A percentile compares a stretch with the other conserved stretches of the same genome.
Conservation (phyloP, 2,888 invertebrate species). For the Hypena proboscidalis region DNA sequence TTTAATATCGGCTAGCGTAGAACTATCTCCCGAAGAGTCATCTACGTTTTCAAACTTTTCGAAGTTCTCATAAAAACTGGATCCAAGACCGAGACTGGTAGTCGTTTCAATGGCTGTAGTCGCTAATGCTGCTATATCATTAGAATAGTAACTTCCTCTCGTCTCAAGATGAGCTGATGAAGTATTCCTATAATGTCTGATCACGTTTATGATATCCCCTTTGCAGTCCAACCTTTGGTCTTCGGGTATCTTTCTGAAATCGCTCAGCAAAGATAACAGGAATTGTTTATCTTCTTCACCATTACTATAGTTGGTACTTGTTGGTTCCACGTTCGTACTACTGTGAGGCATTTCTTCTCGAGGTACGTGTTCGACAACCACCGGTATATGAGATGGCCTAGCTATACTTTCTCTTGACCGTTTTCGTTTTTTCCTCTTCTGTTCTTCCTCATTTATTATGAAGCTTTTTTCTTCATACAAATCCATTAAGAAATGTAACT, state of each 20-base stretch:
- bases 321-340: no score
- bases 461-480: neutral
- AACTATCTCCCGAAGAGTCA: neutral
- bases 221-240: constrained; percentile 10
- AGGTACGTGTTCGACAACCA: neutral
- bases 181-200: constrained; percentile 8
- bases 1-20: constrained; percentile 7
- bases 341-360: neutral
- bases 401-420: neutral
- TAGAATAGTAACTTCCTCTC: neutral
- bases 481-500: constrained; percentile 9
- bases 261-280: constrained; percentile 6
- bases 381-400: neutral
- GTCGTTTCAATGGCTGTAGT: constrained; percentile 1
- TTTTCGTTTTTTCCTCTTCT: neutral
- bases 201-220: constrained; percentile 10
- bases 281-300: constrained; percentile 9
- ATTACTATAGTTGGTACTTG: neutral
- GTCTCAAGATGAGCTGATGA: neutral
- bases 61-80: neutral
- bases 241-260: constrained; percentile 7
- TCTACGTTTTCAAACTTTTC: neutral
- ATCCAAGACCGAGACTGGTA: neutral
- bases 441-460: neutral
- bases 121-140: constrained; percentile 1